Conservation (phyloP, 2,888 invertebrate genomes). For the Spialia ferax region DNA sequence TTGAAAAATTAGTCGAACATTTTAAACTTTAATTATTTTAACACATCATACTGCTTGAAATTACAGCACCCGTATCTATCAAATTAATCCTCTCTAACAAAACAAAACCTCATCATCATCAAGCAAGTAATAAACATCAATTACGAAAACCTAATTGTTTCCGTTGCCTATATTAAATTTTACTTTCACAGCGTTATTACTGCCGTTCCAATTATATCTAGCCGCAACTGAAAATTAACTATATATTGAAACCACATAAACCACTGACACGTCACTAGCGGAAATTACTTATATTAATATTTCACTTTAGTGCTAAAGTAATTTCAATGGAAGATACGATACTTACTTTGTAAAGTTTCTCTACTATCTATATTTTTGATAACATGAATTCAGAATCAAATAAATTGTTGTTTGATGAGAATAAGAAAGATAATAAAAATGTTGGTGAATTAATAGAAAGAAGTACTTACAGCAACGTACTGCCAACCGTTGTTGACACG, state of each 20-base stretch:
- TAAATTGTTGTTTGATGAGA: too few species aligned
- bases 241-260: constrained; percentile 48
- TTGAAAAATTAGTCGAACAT: too few species aligned
- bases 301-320: background rate
- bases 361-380: too few species aligned
- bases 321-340: background rate
- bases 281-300: constrained; percentile 43
- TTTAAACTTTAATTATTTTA: too few species aligned
- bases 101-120: too few species aligned
- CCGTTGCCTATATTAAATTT: constrained; percentile 38
- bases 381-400: too few species aligned
- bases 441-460: background rate
- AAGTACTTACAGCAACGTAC: constrained; percentile 93
- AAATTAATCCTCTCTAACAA: background rate
- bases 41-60: too few species aligned
- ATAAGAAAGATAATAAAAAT: background rate
- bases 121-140: background rate
- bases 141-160: constrained; percentile 31
- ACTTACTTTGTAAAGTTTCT: too few species aligned
- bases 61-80: background rate
- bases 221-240: constrained; percentile 47
- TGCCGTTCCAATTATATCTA: constrained; percentile 50
- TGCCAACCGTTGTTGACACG: constrained; percentile 98
- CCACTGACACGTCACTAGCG: constrained; percentile 42
- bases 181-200: constrained; percentile 42